Conservation (phyloP, 2,888 invertebrate genomes). For the Kryphioiulus occultus region DNA sequence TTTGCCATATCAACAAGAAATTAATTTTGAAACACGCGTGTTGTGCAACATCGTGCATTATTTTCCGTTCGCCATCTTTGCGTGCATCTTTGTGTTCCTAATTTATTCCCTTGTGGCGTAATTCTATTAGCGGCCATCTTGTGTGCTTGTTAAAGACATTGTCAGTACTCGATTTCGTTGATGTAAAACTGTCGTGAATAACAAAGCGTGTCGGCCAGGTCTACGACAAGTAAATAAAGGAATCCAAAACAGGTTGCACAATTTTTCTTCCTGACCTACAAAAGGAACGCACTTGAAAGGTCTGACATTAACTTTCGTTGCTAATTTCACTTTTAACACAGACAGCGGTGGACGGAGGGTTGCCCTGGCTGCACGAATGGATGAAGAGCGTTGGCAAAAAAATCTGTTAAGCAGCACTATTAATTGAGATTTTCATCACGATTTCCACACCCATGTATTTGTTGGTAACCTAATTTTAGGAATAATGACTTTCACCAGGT, state of each 20-base stretch:
- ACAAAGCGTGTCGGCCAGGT: not conserved
- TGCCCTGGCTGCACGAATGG: not conserved
- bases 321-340: not conserved
- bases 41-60: not conserved
- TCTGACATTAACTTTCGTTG: not conserved
- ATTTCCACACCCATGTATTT: not conserved
- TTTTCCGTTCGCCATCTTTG: not conserved
- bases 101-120: not conserved
- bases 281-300: not conserved
- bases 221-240: not conserved
- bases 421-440: slow-evolving; percentile 5
- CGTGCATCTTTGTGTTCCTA: not conserved
- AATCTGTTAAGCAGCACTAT: not conserved
- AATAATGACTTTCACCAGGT: slow-evolving; percentile 5
- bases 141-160: not conserved
- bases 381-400: not conserved
- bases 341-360: not conserved
- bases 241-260: not conserved
- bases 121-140: not conserved
- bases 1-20: not conserved
- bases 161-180: not conserved
- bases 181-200: not conserved
- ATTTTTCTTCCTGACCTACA: not conserved
- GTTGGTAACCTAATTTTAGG: not conserved
- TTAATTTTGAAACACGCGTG: not conserved